Conservation (phyloP, 2,113 vertebrate genomes). For the Carollia perspicillata region DNA sequence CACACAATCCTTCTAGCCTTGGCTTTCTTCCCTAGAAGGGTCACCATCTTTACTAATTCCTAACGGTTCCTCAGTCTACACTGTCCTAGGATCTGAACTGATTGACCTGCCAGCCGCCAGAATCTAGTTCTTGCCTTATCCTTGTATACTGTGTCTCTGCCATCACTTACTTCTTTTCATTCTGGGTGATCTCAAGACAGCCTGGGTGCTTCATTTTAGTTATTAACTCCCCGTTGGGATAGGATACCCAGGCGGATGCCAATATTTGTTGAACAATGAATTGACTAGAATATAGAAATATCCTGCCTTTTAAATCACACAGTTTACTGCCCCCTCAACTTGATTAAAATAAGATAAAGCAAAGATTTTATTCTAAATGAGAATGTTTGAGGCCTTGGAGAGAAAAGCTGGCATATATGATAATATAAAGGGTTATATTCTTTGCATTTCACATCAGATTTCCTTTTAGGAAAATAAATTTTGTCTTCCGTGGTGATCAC, state of each 20-base stretch:
- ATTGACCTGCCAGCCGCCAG: not conserved
- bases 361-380: not conserved
- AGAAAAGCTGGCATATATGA: not conserved
- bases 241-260: not conserved
- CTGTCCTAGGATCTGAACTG: not conserved
- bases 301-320: not conserved
- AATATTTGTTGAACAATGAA: constrained; percentile 30
- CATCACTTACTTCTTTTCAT: not conserved
- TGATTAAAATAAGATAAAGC: not conserved
- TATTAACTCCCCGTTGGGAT: not conserved
- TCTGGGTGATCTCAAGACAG: not conserved
- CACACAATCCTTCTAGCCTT: not conserved
- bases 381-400: not conserved
- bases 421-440: not conserved
- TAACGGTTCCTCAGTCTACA: not conserved
- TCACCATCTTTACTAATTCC: not conserved
- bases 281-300: not conserved
- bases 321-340: not conserved
- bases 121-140: not conserved
- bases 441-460: not conserved
- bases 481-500: not conserved
- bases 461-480: not conserved
- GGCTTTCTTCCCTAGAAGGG: not conserved
- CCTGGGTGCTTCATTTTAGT: not conserved
- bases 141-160: not conserved